Conservation (phyloP, 2,113 vertebrate species). For the Acanthisitta chloris region DNA sequence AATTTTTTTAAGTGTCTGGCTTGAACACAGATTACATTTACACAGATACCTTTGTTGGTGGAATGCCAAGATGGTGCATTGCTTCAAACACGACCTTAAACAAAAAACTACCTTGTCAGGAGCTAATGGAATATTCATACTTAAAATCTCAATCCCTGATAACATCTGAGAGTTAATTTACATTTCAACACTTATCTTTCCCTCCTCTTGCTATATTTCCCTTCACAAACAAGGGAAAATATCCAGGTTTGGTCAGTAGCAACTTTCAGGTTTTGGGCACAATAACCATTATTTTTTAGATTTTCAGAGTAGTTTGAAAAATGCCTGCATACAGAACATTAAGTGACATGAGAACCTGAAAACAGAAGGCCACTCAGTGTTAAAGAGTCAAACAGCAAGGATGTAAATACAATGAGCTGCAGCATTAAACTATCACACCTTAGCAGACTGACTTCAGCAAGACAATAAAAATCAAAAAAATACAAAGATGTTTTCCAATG, state of each 20-base stretch:
- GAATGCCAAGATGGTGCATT: not conserved
- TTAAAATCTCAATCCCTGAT: constrained; percentile 15
- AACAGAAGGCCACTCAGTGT: not conserved
- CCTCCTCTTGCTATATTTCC: not conserved
- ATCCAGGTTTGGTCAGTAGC: not conserved
- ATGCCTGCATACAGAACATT: not conserved
- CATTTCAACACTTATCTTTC: not conserved
- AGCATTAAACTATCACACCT: not conserved
- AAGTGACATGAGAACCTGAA: not conserved
- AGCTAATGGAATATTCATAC: constrained; percentile 35
- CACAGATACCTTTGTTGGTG: constrained; percentile 42
- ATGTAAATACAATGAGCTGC: not conserved
- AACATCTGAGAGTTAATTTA: constrained; percentile 24
- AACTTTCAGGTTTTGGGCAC: not conserved
- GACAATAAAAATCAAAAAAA: constrained; percentile 9
- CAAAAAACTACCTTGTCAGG: constrained; percentile 18
- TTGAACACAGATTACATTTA: constrained; percentile 48
- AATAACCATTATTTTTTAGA: not conserved
- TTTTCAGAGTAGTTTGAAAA: not conserved
- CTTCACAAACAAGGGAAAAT: not conserved
- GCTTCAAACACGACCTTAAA: constrained; percentile 26
- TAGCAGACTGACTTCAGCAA: not conserved
- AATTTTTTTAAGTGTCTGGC: constrained; percentile 32
- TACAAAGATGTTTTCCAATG: not conserved
- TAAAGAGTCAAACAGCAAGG: not conserved